Evolutionary conservation across 2,797 vertebrate genomes (phyloP).

Genomic region (Alcedo atthis): DNA sequence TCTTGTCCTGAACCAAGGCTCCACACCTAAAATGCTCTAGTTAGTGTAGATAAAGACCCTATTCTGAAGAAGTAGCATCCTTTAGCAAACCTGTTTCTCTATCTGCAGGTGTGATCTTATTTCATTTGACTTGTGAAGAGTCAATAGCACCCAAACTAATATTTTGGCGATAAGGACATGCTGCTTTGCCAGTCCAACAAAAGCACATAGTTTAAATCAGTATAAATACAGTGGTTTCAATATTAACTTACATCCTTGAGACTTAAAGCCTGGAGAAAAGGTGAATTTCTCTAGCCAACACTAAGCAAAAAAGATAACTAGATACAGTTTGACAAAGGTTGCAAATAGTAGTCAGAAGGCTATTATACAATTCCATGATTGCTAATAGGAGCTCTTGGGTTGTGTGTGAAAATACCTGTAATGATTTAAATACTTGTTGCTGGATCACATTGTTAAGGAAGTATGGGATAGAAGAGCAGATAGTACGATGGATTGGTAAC

Average conservation of each 20-base stretch:
- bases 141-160: neutral
- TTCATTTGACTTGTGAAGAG: constrained; percentile 18
- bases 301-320: neutral
- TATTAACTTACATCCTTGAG: neutral
- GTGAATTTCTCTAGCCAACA: neutral
- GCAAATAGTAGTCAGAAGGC: neutral
- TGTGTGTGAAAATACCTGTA: neutral
- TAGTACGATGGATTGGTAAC: too few relatives aligned
- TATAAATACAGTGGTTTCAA: neutral
- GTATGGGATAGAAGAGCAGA: too few relatives aligned
- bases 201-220: neutral
- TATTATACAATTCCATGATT: neutral
- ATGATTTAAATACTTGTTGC: neutral
- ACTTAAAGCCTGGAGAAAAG: neutral
- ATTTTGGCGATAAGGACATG: neutral
- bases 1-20: neutral
- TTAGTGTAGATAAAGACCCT: neutral
- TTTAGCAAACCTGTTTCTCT: neutral
- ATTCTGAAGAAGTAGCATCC: neutral
- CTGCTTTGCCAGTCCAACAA: too few relatives aligned
- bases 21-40: neutral
- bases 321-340: neutral
- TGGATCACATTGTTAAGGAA: neutral
- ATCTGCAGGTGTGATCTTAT: neutral
- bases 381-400: neutral